phyloP scores from a whole-genome alignment of 2,888 invertebrate genomes.

The Tricholauxania praeusta region DNA sequence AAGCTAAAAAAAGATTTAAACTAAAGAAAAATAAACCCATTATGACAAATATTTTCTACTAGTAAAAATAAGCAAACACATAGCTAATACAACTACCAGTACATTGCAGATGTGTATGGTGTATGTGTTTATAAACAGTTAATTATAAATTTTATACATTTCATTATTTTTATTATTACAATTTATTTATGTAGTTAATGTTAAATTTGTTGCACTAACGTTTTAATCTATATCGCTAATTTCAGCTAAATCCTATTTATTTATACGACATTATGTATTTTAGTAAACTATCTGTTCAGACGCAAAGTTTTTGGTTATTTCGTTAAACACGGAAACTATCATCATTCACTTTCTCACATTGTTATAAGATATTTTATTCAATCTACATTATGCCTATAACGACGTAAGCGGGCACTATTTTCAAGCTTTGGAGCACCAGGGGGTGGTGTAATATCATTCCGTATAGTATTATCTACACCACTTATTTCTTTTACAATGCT shows the following conservation, averaged over 20 bases:
- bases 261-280: not conserved
- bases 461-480: constrained; percentile 49
- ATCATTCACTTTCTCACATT: not conserved
- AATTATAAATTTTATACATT: not conserved
- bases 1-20: no score
- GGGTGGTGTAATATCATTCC: constrained; percentile 65
- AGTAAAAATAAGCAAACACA: no score
- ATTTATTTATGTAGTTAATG: not conserved
- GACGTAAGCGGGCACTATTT: constrained; percentile 66
- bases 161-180: not conserved
- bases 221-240: not conserved
- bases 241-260: not conserved
- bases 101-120: no score
- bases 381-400: constrained; percentile 66
- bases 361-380: constrained; percentile 42
- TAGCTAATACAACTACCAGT: no score
- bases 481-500: constrained; percentile 53
- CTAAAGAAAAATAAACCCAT: no score
- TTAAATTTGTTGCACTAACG: constrained; percentile 1
- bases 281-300: not conserved
- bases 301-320: not conserved
- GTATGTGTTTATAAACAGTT: not conserved
- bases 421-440: constrained; percentile 67
- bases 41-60: no score
- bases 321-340: not conserved